A percentile compares a stretch with the other conserved stretches of the same genome.
These are phyloP conservation scores for Seriola dumerili DNA, from an alignment of 2,113 vertebrate species.

Conservation along the genomic window DNA sequence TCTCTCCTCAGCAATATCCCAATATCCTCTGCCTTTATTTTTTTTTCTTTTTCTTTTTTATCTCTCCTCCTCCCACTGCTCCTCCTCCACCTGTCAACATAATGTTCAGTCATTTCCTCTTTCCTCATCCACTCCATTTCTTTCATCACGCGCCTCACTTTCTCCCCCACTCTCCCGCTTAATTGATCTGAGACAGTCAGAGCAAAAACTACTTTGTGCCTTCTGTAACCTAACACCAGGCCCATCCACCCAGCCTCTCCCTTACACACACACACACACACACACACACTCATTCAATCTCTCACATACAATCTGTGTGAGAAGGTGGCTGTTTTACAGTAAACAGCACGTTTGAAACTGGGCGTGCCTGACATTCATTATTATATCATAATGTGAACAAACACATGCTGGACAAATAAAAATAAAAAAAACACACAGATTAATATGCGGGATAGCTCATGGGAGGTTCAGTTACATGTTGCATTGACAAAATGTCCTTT, in stretches of 20 bases:
- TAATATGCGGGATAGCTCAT: background rate
- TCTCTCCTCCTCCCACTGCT: constrained; percentile 46
- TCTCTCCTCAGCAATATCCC: constrained; percentile 64
- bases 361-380: constrained; percentile 22
- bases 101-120: constrained; percentile 79
- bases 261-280: constrained; percentile 58
- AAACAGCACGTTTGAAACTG: constrained; percentile 53
- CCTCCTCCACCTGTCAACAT: constrained; percentile 67
- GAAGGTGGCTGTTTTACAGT: constrained; percentile 62
- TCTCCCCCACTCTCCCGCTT: constrained; percentile 62
- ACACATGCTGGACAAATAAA: constrained; percentile 28
- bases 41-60: constrained; percentile 31
- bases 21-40: constrained; percentile 57
- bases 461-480: constrained; percentile 2
- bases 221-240: constrained; percentile 79
- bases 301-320: constrained; percentile 64
- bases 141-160: constrained; percentile 47
- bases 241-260: constrained; percentile 72
- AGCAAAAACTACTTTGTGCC: constrained; percentile 70
- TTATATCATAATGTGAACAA: constrained; percentile 40
- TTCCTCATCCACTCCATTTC: constrained; percentile 68
- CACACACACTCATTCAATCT: constrained; percentile 46
- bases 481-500: background rate
- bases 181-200: constrained; percentile 79
- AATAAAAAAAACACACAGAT: background rate